Conservation (phyloP, 2,797 vertebrate genomes). For the Diplodus puntazzo region DNA sequence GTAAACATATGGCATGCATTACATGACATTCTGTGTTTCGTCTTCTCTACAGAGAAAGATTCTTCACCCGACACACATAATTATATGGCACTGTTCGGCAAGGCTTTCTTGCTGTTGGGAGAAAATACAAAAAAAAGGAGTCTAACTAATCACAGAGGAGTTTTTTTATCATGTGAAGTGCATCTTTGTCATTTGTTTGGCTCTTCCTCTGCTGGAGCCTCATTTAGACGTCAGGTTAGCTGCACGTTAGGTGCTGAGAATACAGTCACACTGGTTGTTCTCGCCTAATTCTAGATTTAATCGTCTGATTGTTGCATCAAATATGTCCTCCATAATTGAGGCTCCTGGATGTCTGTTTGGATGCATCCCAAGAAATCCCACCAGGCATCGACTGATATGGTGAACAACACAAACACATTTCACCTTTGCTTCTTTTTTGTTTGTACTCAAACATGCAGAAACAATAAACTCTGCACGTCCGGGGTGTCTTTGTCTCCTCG, state of each 20-base stretch:
- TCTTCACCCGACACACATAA: background rate
- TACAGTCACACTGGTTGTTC: background rate
- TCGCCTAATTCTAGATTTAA: background rate
- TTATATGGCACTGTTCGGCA: conserved; percentile 44
- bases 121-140: background rate
- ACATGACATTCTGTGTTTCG: background rate
- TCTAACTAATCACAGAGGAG: conserved; percentile 23
- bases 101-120: background rate
- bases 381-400: background rate
- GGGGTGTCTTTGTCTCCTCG: background rate
- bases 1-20: conserved; percentile 30
- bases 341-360: conserved; percentile 27
- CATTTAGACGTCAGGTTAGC: conserved; percentile 1
- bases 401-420: conserved; percentile 30
- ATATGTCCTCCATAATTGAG: conserved; percentile 40
- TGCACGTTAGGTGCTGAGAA: background rate
- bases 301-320: background rate
- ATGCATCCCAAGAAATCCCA: conserved; percentile 21
- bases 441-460: conserved; percentile 33
- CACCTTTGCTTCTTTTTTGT: background rate
- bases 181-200: conserved; percentile 64
- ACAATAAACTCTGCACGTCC: background rate
- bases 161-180: conserved; percentile 37
- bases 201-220: conserved; percentile 42
- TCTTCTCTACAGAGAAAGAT: conserved; percentile 12